These are phyloP conservation scores for Gobio gobio DNA, from an alignment of 2,113 vertebrate genomes.

Conservation along the genomic window DNA sequence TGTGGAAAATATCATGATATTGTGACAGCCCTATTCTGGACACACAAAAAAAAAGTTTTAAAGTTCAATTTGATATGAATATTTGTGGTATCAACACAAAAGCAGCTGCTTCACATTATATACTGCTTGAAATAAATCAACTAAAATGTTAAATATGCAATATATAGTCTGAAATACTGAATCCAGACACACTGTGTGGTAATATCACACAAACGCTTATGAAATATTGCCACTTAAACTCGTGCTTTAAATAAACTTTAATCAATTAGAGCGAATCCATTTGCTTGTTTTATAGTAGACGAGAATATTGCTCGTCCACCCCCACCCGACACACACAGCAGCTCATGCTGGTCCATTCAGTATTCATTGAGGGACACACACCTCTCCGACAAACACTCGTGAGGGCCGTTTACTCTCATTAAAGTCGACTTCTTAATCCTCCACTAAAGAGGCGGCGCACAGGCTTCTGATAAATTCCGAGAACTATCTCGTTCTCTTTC, in stretches of 20 bases:
- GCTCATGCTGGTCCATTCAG: conserved; percentile 12
- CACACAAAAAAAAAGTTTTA: neutral
- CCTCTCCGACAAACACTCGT: conserved; percentile 25
- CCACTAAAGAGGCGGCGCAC: conserved; percentile 4
- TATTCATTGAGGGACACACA: conserved; percentile 42
- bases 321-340: conserved; percentile 32
- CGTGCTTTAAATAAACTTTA: conserved; percentile 64
- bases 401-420: conserved; percentile 43
- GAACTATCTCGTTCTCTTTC: conserved; percentile 27
- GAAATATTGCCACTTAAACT: conserved; percentile 54
- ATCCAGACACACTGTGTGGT: conserved; percentile 45
- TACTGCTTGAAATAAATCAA: neutral
- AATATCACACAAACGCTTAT: conserved; percentile 43
- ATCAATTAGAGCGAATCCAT: conserved; percentile 61
- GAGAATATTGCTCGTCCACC: conserved; percentile 17
- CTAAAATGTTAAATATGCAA: neutral
- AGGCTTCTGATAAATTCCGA: conserved; percentile 6
- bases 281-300: conserved; percentile 53
- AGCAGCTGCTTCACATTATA: neutral
- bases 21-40: too few relatives aligned
- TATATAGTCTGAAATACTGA: neutral
- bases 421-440: conserved; percentile 24
- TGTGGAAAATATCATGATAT: too few relatives aligned
- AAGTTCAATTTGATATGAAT: neutral
- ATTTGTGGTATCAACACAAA: neutral